phyloP scores from a whole-genome alignment of 1,140 invertebrate species.

The Polypedilum pembai region DNA sequence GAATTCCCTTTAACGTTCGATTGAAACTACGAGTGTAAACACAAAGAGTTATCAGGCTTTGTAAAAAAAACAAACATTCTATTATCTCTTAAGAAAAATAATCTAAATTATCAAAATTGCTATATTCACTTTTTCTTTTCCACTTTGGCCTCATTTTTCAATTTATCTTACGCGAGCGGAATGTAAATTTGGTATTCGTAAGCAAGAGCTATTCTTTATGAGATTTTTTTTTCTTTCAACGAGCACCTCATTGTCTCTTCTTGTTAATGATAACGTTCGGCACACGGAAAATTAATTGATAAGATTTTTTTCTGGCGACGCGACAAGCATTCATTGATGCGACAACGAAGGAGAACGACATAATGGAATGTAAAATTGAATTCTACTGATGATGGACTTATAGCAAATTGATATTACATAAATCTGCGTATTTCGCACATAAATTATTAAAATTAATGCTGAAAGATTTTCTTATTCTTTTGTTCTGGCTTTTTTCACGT shows the following conservation, averaged over 20 bases:
- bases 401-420: constrained; percentile 14
- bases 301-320: neutral
- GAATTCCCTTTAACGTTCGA: no score
- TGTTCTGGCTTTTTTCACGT: neutral
- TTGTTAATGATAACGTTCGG: constrained; percentile 18
- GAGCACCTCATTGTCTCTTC: constrained; percentile 3
- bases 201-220: no score
- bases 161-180: no score
- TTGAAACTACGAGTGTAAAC: no score
- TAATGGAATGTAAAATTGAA: constrained; percentile 9
- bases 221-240: no score
- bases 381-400: constrained; percentile 11
- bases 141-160: no score
- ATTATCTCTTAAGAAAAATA: no score
- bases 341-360: neutral
- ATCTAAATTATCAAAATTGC: no score
- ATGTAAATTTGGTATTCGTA: no score
- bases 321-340: neutral
- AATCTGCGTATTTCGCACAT: constrained; percentile 16
- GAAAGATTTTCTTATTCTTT: neutral
- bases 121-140: no score
- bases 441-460: constrained; percentile 15
- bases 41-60: no score
- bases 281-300: constrained; percentile 18
- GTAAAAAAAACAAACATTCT: no score